A percentile compares a stretch with the other conserved stretches of the same genome.
phyloP scores from a whole-genome alignment of 2,888 invertebrate species.

The Ochropleura leucogaster region DNA sequence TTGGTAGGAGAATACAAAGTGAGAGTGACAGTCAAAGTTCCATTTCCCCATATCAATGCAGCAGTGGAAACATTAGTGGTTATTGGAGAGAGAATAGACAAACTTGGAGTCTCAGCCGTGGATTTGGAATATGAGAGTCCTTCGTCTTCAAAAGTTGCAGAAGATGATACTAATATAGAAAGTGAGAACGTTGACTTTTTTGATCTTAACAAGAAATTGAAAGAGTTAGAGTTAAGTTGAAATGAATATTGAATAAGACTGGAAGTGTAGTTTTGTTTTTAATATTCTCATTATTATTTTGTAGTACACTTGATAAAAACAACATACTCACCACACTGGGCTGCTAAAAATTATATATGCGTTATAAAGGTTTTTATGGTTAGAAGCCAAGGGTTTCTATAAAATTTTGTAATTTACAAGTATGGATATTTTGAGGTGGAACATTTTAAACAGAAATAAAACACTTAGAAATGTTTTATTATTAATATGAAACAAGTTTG shows the following conservation, averaged over 20 bases:
- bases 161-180: neutral
- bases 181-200: neutral
- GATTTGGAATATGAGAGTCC: neutral
- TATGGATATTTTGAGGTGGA: neutral
- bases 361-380: neutral
- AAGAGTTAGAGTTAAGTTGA: neutral
- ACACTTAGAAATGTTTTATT: neutral
- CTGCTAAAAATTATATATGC: neutral
- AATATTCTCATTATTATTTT: neutral
- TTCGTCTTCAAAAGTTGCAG: slow-evolving; percentile 15
- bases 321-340: neutral
- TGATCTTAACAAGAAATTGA: slow-evolving; percentile 2
- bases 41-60: slow-evolving; percentile 66
- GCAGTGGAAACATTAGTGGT: slow-evolving; percentile 65
- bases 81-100: slow-evolving; percentile 57
- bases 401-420: neutral
- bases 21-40: slow-evolving; percentile 63
- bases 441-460: neutral
- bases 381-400: too few species aligned
- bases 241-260: neutral
- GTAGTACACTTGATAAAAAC: neutral
- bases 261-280: neutral
- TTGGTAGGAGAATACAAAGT: slow-evolving; percentile 64
- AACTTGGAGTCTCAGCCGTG: neutral
- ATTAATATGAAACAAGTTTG: neutral